phyloP scores from a whole-genome alignment of 2,113 vertebrate genomes.

The Nibea albiflora region DNA sequence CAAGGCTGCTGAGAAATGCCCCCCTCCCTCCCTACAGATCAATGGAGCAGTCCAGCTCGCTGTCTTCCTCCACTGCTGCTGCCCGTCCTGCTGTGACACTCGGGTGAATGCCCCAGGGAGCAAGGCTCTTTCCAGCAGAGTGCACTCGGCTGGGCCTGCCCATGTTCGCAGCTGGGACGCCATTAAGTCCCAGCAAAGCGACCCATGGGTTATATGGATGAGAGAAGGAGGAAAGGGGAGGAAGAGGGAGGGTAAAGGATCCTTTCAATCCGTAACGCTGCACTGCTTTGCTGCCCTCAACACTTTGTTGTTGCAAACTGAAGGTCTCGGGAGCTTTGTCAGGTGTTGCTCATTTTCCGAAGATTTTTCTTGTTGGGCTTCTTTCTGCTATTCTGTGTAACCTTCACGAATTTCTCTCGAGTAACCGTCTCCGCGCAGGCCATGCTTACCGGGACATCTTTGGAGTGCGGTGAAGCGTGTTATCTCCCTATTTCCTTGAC shows the following conservation, averaged over 20 bases:
- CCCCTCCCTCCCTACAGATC: conserved; percentile 17
- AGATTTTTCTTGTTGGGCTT: neutral
- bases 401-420: neutral
- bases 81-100: conserved; percentile 47
- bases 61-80: conserved; percentile 23
- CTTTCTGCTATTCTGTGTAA: neutral
- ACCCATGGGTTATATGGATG: conserved; percentile 57
- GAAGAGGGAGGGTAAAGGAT: conserved; percentile 11
- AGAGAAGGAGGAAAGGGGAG: conserved; percentile 23
- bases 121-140: conserved; percentile 60
- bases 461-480: conserved; percentile 16
- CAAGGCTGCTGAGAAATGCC: conserved; percentile 15
- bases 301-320: neutral
- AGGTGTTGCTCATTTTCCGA: neutral
- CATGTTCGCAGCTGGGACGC: conserved; percentile 72
- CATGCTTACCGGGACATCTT: conserved; percentile 4
- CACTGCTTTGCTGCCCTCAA: neutral
- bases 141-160: conserved; percentile 58
- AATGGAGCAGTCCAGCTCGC: conserved; percentile 40
- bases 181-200: conserved; percentile 65
- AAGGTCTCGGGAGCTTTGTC: conserved; percentile 15
- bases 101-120: conserved; percentile 31
- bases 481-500: conserved; percentile 38
- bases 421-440: neutral
- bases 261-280: conserved; percentile 8